Evolutionary conservation across 53 echinoderm and acorn worm genomes (phyloP), one percentile per base, ranked within the genome.

Genomic region (Antedon mediterranea): DNA sequence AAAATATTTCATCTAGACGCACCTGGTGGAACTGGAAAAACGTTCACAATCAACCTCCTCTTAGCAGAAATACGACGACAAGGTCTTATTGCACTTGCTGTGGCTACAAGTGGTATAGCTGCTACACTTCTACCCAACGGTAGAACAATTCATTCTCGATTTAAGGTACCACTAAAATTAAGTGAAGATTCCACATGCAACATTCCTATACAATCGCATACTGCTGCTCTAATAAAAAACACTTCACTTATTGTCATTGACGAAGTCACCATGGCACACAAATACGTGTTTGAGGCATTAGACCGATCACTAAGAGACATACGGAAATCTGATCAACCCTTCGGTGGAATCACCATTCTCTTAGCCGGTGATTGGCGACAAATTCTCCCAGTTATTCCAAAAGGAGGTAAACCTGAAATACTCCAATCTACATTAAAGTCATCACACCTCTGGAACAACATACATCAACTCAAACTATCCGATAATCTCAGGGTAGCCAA

Each of bases 21-120:
- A 30, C 75, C 80, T 31, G 85, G 80, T 20, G 85, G 80, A 11
- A 80, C 80, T 33, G 76, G 85, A 4, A 85, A 85, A 72, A 85
- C 85, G 30, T 85, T 81, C 44, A 14, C 78, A 3, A 31, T 81
- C 0, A 85, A 79, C 23, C 29, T 77, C 28, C 28, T 81, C 11
- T 34, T 85, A 4, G 74, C 77, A 6, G 4, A 14, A 43, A 74
- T 81, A 0, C 44, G 85, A 9, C 11, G 26, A 30, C 27, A 0
- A 33, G 71, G 76, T 4, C 28, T 18, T 6, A 81, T 85, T 5
- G 77, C 77, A 6, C 81, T 85, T 37, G 85, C 85, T 37, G 42
- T 75, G 34, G 85, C 85, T 30, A 57, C 75, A 5, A 34, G 72
- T 28, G 80, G 85, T 28, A 84, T 84, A n/a, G 84, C 84, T 0